phyloP scores from a whole-genome alignment of 30 jellyfish, hydroid and myxozoan genomes.

The Cassiopea xamachana region DNA sequence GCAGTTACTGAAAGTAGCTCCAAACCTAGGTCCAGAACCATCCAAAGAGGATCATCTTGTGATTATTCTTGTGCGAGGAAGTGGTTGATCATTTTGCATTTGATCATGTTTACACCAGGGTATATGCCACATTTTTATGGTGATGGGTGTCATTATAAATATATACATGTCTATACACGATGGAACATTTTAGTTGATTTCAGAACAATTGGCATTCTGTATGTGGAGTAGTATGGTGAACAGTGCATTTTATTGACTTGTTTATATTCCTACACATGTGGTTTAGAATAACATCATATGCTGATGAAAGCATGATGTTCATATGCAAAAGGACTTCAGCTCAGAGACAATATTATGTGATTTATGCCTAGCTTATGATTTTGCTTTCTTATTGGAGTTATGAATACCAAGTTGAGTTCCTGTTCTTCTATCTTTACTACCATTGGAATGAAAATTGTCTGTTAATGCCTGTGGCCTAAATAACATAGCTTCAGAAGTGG shows the following conservation, averaged over 20 bases:
- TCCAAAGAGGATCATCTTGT: constrained; percentile 97
- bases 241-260: constrained; percentile 9
- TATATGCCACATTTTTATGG: constrained; percentile 46
- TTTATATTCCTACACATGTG: not conserved
- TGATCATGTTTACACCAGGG: constrained; percentile 10
- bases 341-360: constrained; percentile 62
- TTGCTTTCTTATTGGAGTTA: constrained; percentile 75
- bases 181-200: constrained; percentile 23
- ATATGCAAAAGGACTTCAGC: constrained; percentile 37
- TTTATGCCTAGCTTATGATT: constrained; percentile 68
- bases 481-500: constrained; percentile 1
- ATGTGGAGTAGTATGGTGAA: not conserved
- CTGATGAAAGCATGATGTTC: constrained; percentile 10
- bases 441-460: constrained; percentile 13
- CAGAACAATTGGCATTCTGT: constrained; percentile 14
- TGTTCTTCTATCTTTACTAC: constrained; percentile 45
- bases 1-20: constrained; percentile 95
- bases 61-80: constrained; percentile 93
- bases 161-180: not conserved
- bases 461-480: constrained; percentile 12
- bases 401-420: constrained; percentile 40
- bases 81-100: constrained; percentile 35
- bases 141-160: constrained; percentile 38
- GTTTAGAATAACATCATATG: not conserved
- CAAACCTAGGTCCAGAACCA: constrained; percentile 95